phyloP scores from a whole-genome alignment of 2,113 vertebrate species.

The Podarcis cretensis region DNA sequence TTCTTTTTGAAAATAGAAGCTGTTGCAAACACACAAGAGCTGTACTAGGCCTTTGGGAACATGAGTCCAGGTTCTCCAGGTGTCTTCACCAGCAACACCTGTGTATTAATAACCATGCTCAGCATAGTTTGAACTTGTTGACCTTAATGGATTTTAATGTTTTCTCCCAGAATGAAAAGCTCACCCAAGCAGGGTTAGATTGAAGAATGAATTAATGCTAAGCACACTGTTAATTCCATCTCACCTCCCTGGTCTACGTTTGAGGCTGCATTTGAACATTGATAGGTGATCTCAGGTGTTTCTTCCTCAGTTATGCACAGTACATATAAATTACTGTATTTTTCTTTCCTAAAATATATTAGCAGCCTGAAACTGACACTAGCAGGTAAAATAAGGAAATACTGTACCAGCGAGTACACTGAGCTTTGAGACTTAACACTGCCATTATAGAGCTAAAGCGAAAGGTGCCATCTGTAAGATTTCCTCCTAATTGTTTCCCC shows the following conservation, averaged over 20 bases:
- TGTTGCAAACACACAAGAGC: neutral
- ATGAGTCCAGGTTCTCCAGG: conserved; percentile 26
- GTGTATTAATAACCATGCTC: neutral
- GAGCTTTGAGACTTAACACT: no score
- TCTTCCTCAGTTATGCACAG: neutral
- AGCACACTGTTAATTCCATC: neutral
- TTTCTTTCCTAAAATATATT: neutral
- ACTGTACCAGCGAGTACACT: no score
- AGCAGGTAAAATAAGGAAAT: neutral
- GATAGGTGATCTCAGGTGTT: neutral
- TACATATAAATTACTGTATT: neutral
- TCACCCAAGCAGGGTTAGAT: conserved; percentile 13
- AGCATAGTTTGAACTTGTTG: conserved; percentile 6
- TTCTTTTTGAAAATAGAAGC: neutral
- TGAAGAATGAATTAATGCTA: neutral
- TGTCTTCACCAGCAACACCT: conserved; percentile 3
- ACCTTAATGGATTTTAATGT: conserved; percentile 25
- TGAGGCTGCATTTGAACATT: neutral
- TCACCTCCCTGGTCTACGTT: neutral
- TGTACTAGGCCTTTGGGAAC: neutral
- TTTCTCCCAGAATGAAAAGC: conserved; percentile 1
- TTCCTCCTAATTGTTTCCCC: neutral
- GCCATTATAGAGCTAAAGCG: no score
- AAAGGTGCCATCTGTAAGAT: neutral
- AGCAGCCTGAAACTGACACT: neutral